Evolutionary conservation across 2,888 invertebrate genomes (phyloP).

Genomic region (Orthonevra nobilis): DNA sequence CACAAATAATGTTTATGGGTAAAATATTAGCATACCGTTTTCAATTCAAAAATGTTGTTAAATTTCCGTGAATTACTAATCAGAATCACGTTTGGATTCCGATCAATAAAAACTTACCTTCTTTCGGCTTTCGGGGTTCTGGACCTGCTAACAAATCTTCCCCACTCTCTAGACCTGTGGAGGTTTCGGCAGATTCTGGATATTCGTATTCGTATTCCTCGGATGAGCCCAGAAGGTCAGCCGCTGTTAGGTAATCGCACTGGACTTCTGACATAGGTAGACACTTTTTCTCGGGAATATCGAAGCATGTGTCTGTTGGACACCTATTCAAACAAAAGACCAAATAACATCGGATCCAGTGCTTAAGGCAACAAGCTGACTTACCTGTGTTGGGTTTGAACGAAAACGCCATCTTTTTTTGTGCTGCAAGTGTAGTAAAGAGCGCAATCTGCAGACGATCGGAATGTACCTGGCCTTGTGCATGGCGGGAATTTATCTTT

Average conservation of each 20-base stretch:
- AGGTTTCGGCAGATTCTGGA: slow-evolving; percentile 11
- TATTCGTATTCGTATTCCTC: slow-evolving; percentile 57
- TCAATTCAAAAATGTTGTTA: too few species aligned
- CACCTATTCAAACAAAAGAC: slow-evolving; percentile 71
- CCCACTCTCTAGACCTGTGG: slow-evolving; percentile 58
- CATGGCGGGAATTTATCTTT: slow-evolving; percentile 78
- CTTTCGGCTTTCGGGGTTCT: slow-evolving; percentile 11
- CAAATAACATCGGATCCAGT: neutral
- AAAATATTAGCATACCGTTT: too few species aligned
- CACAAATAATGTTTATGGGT: neutral
- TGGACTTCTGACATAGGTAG: slow-evolving; percentile 72
- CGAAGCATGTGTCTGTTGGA: slow-evolving; percentile 74
- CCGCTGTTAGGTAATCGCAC: slow-evolving; percentile 72
- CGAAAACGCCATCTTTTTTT: slow-evolving; percentile 75
- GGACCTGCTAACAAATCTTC: neutral
- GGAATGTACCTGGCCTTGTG: slow-evolving; percentile 76
- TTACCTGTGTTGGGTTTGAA: slow-evolving; percentile 78
- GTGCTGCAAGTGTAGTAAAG: slow-evolving; percentile 80
- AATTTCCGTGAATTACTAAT: too few species aligned
- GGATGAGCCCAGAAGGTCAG: slow-evolving; percentile 51
- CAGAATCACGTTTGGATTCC: too few species aligned
- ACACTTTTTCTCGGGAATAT: slow-evolving; percentile 72
- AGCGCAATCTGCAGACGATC: slow-evolving; percentile 78
- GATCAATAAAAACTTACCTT: too few species aligned
- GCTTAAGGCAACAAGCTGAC: too few species aligned